These are phyloP conservation scores for Drosophila serrata DNA, from an alignment of 1,140 invertebrate species.

Conservation along the genomic window DNA sequence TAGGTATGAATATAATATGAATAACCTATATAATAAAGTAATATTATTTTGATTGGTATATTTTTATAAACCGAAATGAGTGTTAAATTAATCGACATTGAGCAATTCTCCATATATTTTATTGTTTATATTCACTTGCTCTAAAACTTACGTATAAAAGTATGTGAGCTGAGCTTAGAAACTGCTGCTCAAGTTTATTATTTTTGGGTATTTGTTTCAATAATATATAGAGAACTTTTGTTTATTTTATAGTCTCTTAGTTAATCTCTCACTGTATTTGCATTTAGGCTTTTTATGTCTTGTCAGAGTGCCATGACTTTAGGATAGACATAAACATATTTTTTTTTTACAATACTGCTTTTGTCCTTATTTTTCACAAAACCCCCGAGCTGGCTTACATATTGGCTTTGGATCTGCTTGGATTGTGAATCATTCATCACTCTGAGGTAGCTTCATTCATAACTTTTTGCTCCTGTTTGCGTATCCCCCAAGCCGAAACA, in stretches of 20 bases:
- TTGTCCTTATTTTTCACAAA: constrained; percentile 18
- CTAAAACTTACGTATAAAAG: no score
- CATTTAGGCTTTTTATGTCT: neutral
- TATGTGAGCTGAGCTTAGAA: no score
- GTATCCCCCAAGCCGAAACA: constrained; percentile 37
- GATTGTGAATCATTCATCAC: constrained; percentile 30
- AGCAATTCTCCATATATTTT: no score
- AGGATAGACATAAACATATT: constrained; percentile 3
- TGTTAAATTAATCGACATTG: neutral
- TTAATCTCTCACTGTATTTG: neutral
- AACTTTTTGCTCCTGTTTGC: constrained; percentile 4
- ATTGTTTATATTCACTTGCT: no score
- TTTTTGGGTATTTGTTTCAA: no score
- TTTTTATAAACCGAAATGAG: neutral
- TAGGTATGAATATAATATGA: neutral
- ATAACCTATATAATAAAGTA: neutral
- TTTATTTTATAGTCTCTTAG: neutral
- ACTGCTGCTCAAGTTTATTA: no score
- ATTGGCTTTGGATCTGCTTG: constrained; percentile 29
- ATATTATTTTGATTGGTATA: neutral
- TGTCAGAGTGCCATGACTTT: neutral
- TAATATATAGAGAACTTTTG: no score
- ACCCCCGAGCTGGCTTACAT: constrained; percentile 4
- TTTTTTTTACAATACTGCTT: constrained; percentile 14
- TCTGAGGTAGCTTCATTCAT: constrained; percentile 24